A percentile compares a stretch with the other conserved stretches of the same genome.
Conservation (phyloP, 2,797 vertebrate genomes). For the Pseudochirops corinnae region DNA sequence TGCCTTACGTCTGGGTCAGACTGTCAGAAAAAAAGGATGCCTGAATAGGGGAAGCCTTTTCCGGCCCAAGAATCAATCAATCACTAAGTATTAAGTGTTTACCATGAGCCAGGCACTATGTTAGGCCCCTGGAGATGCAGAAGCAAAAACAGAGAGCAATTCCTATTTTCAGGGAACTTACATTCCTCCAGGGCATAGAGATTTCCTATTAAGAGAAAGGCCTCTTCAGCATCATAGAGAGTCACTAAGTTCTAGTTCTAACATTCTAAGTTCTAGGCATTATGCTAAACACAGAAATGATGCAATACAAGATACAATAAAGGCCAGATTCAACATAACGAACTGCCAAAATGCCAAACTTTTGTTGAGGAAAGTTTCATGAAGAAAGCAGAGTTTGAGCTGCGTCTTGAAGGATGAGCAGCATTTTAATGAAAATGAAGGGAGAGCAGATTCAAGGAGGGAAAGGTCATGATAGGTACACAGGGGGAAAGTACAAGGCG, state of each 20-base stretch:
- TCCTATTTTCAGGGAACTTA: neutral
- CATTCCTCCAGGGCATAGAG: neutral
- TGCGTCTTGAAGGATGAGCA: neutral
- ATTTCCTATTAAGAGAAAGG: neutral
- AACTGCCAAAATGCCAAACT: neutral
- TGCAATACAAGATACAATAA: neutral
- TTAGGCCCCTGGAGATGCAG: neutral
- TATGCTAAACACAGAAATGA: neutral
- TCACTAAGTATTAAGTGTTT: neutral
- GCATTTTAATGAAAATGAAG: neutral
- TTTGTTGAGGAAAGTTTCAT: neutral
- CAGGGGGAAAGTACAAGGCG: neutral
- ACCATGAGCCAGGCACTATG: neutral
- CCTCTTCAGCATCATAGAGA: neutral
- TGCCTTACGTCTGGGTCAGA: constrained; percentile 55
- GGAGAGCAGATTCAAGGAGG: neutral
- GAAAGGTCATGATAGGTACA: neutral
- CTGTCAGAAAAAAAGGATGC: neutral
- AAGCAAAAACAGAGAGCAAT: neutral
- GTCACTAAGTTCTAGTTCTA: neutral
- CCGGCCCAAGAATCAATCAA: neutral
- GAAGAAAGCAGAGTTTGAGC: neutral
- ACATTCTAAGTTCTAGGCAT: neutral
- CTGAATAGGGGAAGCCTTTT: neutral
- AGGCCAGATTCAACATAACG: neutral